A percentile compares a stretch with the other conserved stretches of the same genome.
These are phyloP conservation scores for Melipona quadrifasciata DNA, from an alignment of 1,140 invertebrate species.

Conservation along the genomic window DNA sequence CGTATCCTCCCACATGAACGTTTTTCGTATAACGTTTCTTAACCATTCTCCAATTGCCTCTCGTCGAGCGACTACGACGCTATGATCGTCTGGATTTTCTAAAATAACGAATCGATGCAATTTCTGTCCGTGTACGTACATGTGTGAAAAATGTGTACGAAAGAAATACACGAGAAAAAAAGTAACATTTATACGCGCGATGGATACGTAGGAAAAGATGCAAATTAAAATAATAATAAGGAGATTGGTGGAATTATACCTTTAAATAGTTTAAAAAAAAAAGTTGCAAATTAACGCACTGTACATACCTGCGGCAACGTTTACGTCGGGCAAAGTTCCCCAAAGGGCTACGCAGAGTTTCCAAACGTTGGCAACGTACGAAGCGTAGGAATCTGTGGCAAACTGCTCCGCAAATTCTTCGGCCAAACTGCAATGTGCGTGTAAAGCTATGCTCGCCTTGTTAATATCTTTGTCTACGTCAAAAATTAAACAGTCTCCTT, in stretches of 20 bases:
- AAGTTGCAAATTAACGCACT: not conserved
- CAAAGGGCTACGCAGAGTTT: conserved; percentile 91
- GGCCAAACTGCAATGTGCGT: conserved; percentile 81
- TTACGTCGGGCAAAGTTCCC: conserved; percentile 85
- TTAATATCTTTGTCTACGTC: conserved; percentile 71
- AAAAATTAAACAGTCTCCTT: conserved; percentile 80
- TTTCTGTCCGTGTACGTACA: not conserved
- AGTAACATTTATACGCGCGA: not conserved
- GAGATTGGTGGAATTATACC: not conserved
- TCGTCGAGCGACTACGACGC: conserved; percentile 82
- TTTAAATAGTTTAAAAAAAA: not conserved
- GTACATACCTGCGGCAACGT: conserved; percentile 75
- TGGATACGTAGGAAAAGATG: not conserved
- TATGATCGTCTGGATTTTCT: conserved; percentile 64
- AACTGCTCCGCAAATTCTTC: conserved; percentile 72
- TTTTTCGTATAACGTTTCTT: conserved; percentile 76
- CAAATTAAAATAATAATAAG: no score
- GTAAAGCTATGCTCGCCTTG: conserved; percentile 74
- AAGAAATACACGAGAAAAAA: not conserved
- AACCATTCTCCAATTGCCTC: conserved; percentile 86
- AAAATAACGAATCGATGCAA: not conserved
- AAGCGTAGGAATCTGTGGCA: conserved; percentile 68
- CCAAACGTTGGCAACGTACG: conserved; percentile 86
- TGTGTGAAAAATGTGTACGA: no score
- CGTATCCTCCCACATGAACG: conserved; percentile 72